A percentile compares a stretch with the other conserved stretches of the same genome.
Evolutionary conservation across 2,113 vertebrate genomes (phyloP).

Genomic region (Gymnobelideus leadbeateri): DNA sequence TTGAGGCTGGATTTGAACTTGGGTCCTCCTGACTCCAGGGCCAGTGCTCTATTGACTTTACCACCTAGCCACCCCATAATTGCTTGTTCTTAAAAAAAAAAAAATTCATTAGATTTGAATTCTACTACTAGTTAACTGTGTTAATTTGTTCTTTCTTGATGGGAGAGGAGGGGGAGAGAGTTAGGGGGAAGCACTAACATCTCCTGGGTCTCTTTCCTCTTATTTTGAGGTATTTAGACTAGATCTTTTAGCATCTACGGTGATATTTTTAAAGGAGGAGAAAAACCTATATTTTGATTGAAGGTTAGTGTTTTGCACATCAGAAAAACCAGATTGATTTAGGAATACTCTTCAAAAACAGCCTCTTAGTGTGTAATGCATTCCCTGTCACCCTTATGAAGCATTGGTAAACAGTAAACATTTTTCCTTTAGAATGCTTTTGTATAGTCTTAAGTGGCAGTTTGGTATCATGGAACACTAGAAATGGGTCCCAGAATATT

Average conservation of each 20-base stretch:
- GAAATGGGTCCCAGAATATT: neutral
- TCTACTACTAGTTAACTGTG: neutral
- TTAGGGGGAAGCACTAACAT: fast-evolving
- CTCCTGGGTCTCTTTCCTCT: fast-evolving
- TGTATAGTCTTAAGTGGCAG: neutral
- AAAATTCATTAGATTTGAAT: neutral
- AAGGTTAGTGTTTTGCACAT: neutral
- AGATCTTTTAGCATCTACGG: neutral
- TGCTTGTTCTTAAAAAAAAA: neutral
- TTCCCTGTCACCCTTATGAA: neutral
- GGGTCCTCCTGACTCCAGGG: no score
- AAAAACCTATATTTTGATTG: neutral
- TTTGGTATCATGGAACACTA: neutral
- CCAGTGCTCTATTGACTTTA: no score
- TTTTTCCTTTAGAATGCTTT: neutral
- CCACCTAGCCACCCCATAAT: no score
- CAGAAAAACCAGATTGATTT: neutral
- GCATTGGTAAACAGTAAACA: neutral
- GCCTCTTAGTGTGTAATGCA: neutral
- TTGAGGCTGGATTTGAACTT: no score
- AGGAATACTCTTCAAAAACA: neutral
- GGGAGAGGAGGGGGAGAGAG: fast-evolving
- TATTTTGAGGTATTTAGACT: neutral
- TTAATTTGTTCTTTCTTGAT: neutral
- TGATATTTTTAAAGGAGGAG: neutral